Evolutionary conservation across 1,140 invertebrate species (phyloP).

Genomic region (Lepidurus packardi): DNA sequence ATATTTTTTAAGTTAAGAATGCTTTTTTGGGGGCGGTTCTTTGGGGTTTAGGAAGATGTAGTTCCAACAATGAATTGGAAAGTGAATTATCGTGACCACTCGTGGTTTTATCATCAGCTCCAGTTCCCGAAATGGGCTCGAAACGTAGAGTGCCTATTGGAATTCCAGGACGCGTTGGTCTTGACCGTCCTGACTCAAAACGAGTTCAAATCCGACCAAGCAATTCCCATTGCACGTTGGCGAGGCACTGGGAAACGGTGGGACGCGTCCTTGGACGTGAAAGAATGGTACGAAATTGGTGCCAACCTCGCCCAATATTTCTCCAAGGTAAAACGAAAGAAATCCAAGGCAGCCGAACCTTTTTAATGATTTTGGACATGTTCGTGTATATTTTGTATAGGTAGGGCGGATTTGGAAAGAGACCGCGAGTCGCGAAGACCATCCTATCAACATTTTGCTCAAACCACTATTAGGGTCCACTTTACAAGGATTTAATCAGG

Average conservation of each 20-base stretch:
- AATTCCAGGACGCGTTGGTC: background rate
- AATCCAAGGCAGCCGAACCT: background rate
- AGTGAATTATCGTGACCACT: background rate
- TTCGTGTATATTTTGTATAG: background rate
- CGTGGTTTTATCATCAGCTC: background rate
- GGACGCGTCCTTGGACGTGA: slow-evolving; percentile 4
- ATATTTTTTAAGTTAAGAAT: too few species aligned
- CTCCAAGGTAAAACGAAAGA: background rate
- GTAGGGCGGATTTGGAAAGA: background rate
- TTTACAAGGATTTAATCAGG: background rate
- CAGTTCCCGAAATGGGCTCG: background rate
- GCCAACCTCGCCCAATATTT: slow-evolving; percentile 8
- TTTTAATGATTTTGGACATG: too few species aligned
- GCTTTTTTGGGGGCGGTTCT: background rate
- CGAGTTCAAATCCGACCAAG: background rate
- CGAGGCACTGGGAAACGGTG: background rate
- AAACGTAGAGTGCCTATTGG: background rate
- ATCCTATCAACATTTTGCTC: background rate
- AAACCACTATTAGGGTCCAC: background rate
- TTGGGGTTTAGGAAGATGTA: background rate
- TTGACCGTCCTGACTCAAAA: background rate
- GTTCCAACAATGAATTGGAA: background rate
- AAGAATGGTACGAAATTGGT: slow-evolving; percentile 19
- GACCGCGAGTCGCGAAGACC: background rate
- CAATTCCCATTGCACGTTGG: background rate